Base-by-base conservation (phyloP, 2,113 vertebrate genomes). In the Onychostoma macrolepis region DNA sequence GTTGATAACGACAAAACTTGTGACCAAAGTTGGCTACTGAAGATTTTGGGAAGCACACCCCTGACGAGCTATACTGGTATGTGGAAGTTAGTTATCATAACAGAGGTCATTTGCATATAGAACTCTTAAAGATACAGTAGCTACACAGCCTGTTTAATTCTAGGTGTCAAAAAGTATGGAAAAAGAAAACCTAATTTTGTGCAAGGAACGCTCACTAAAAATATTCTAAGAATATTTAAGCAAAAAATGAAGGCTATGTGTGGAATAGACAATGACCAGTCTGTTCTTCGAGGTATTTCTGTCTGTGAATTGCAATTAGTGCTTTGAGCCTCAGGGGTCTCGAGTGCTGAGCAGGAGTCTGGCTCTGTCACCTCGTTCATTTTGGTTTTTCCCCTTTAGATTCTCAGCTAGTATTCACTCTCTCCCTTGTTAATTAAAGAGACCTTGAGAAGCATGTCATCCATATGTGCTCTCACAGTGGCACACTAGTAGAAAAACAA, bases 371-470 rank as follows among this genome's bases (percentile, higher is more conserved):
- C 30, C 50, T 72, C 48, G 53, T 67, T 82, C 61, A 30, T 63
- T 80, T 82, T 24, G 78, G 15, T 88, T 88, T 85, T 30, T 48
- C 6, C 50, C 56, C 75, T 24, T 74, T 48, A 53, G 45, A 86
- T 78, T 83, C 24, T 4, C 41, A 84, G 56, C 76, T 48, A 69
- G 81, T 43, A 30, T 58, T 38, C 67, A 30, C 53, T 85, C 76
- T 48, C 24, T 41, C 58, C 45, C 33, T 85, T 74, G 69, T 84
- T 87, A 89, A 87, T 89, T 87, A 87, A 89, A 76, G 69, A 78
- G 43, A 83, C 56, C 43, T 72, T 63, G 85, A 85, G 56, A 89
- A 65, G 82, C 77, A 87, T 24, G 9, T 58, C 58, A 67, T 24
- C 76, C 43, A 85, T 87, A 81, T 89, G 85, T 81, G 56, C 85